Conservation (phyloP, 2,888 invertebrate genomes). For the Agrypnus murinus region DNA sequence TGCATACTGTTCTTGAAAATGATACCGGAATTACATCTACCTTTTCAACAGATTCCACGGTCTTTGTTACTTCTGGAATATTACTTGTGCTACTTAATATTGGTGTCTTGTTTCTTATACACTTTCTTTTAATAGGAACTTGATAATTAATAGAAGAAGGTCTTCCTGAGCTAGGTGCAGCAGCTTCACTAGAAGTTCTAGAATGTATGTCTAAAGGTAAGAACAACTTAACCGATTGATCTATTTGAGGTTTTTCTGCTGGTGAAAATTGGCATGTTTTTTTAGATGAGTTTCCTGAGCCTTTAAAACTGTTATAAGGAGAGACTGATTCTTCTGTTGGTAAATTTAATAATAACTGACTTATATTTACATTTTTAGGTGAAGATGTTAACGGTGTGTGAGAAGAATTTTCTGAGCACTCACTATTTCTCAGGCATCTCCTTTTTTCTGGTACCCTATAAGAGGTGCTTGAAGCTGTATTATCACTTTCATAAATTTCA, state of each 20-base stretch:
- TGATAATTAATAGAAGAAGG: slow-evolving; percentile 1
- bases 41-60: neutral
- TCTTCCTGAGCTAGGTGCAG: neutral
- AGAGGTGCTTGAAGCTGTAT: neutral
- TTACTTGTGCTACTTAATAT: neutral
- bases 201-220: neutral
- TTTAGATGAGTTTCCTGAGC: too few species aligned
- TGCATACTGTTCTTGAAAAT: neutral
- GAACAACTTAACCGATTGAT: too few species aligned
- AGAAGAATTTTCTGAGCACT: neutral
- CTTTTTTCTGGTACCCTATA: slow-evolving; percentile 29
- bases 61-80: neutral
- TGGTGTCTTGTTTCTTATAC: slow-evolving; percentile 1
- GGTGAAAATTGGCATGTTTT: too few species aligned
- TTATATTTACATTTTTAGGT: neutral
- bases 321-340: too few species aligned
- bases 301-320: too few species aligned
- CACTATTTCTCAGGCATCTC: slow-evolving; percentile 7
- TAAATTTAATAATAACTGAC: too few species aligned
- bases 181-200: neutral
- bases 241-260: too few species aligned
- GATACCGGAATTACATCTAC: neutral
- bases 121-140: slow-evolving; percentile 3
- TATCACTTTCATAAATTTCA: slow-evolving; percentile 6
- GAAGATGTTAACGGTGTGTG: neutral